A percentile compares a stretch with the other conserved stretches of the same genome.
Conservation (phyloP, 37 sponge, comb jelly and placozoan genomes). For the Spongia lamella region DNA sequence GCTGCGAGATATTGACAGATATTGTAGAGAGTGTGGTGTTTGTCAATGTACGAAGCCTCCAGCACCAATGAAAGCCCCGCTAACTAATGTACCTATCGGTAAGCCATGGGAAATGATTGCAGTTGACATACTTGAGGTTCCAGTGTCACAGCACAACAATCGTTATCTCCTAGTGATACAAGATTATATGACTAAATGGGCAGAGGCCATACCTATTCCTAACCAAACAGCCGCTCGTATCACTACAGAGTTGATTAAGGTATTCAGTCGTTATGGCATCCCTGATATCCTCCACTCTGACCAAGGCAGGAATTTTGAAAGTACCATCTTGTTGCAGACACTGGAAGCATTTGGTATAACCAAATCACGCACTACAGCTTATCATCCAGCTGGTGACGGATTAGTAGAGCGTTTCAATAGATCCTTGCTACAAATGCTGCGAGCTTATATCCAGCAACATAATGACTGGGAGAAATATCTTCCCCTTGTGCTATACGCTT, state of each 20-base stretch:
- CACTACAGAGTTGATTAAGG: constrained; percentile 14
- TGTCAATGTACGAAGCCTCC: no score
- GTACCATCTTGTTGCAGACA: constrained; percentile 23
- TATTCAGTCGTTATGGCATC: constrained; percentile 13
- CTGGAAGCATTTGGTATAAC: constrained; percentile 35
- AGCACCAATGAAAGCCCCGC: constrained; percentile 4
- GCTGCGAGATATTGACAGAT: not conserved
- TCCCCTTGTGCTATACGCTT: constrained; percentile 33
- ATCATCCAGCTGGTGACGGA: constrained; percentile 62
- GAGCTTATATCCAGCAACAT: constrained; percentile 7
- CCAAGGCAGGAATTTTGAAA: constrained; percentile 60
- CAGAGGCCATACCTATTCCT: constrained; percentile 3
- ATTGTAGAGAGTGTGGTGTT: no score
- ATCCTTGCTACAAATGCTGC: constrained; percentile 46
- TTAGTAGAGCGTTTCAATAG: constrained; percentile 56
- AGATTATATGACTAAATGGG: constrained; percentile 2
- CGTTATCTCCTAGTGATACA: constrained; percentile 1
- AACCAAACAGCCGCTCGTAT: constrained; percentile 26
- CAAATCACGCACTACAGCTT: constrained; percentile 44
- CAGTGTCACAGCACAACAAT: no score
- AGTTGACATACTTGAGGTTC: constrained; percentile 45
- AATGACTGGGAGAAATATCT: constrained; percentile 46
- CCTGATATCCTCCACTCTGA: constrained; percentile 56
- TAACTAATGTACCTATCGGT: constrained; percentile 25
- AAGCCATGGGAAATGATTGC: constrained; percentile 41